phyloP scores from a whole-genome alignment of 2,888 invertebrate species.

The Megastigmus dorsalis region DNA sequence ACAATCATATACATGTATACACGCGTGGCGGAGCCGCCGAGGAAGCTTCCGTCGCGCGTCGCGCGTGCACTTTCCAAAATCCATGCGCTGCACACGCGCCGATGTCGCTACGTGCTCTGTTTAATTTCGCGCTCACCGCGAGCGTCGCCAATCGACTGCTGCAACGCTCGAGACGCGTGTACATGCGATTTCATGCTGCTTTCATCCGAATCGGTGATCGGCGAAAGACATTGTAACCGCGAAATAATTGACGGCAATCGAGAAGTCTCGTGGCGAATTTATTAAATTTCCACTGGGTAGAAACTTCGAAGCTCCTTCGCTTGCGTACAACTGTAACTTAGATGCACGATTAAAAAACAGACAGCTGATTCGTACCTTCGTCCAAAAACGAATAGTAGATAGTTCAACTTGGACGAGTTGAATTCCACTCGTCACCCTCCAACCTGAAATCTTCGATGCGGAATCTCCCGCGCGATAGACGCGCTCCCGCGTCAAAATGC shows the following conservation, averaged over 20 bases:
- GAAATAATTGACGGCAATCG: background rate
- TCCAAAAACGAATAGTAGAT: too few species aligned
- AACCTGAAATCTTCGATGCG: too few species aligned
- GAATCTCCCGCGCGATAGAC: too few species aligned
- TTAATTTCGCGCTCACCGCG: constrained; percentile 14
- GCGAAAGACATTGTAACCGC: background rate
- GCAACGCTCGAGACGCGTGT: background rate
- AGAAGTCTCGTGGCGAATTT: background rate
- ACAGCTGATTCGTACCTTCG: background rate
- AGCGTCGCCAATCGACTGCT: constrained; percentile 8
- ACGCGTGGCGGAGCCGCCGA: background rate
- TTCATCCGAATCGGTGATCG: too few species aligned
- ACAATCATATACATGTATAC: background rate
- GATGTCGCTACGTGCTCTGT: constrained; percentile 31
- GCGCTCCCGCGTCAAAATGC: too few species aligned
- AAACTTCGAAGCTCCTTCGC: background rate
- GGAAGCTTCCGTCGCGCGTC: background rate
- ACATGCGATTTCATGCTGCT: too few species aligned
- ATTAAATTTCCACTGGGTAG: background rate
- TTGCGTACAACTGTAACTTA: too few species aligned
- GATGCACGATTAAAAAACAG: background rate
- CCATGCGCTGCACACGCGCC: background rate
- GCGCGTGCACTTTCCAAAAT: constrained; percentile 38
- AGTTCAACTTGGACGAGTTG: too few species aligned
- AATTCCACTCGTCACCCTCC: too few species aligned